Percentiles rank a stretch among this genome's conserved stretches.
Conservation (phyloP, 2,888 invertebrate species). For the Xanthorhoe designata region DNA sequence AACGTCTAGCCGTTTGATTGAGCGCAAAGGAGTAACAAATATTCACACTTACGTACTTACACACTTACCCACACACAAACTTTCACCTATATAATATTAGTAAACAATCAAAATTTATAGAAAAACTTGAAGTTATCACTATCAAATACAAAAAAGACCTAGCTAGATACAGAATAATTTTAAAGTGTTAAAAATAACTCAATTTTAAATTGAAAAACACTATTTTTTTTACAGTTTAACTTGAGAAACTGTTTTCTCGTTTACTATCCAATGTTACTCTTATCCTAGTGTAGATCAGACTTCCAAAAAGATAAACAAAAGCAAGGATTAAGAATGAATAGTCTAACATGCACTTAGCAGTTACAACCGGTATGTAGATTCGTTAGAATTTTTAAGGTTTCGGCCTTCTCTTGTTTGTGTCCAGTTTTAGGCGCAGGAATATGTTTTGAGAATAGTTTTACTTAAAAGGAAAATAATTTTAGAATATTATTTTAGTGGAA, state of each 20-base stretch:
- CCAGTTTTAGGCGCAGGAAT: slow-evolving; percentile 4
- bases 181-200: too few species aligned
- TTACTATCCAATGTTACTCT: slow-evolving; percentile 23
- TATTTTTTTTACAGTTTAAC: not conserved
- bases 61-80: too few species aligned
- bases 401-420: slow-evolving; percentile 25
- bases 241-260: not conserved
- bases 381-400: slow-evolving; percentile 59
- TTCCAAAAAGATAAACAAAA: slow-evolving; percentile 77
- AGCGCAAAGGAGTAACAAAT: too few species aligned
- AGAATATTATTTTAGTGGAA: too few species aligned
- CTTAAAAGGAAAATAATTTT: too few species aligned
- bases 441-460: not conserved
- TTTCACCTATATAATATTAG: too few species aligned
- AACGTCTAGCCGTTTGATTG: too few species aligned
- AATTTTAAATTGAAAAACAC: not conserved
- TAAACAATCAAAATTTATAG: too few species aligned
- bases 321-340: slow-evolving; percentile 75
- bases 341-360: slow-evolving; percentile 71
- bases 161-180: too few species aligned
- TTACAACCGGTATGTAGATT: slow-evolving; percentile 63
- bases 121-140: too few species aligned
- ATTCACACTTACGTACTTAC: too few species aligned
- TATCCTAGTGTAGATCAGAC: slow-evolving; percentile 57
- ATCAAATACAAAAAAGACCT: too few species aligned